A percentile compares a stretch with the other conserved stretches of the same genome.
phyloP scores from a whole-genome alignment of 2,888 invertebrate genomes.

The Plemyria rubiginata region DNA sequence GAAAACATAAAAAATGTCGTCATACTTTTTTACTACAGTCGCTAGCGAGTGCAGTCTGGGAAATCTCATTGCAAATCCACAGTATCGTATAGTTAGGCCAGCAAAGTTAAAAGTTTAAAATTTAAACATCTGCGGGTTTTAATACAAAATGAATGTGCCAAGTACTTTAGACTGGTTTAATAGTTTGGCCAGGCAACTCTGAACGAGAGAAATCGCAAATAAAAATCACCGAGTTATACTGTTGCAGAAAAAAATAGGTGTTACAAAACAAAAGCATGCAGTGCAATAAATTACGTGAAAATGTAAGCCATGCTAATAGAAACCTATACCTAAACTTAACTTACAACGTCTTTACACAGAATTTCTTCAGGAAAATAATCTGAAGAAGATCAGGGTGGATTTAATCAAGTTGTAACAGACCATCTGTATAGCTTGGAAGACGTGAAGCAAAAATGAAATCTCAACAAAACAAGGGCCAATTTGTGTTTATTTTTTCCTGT shows the following conservation, averaged over 20 bases:
- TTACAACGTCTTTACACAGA: neutral
- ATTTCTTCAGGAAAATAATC: neutral
- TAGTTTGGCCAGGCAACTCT: no score
- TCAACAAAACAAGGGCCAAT: slow-evolving; percentile 7
- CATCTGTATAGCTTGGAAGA: slow-evolving; percentile 5
- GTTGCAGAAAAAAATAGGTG: neutral
- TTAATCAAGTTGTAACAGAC: slow-evolving; percentile 9
- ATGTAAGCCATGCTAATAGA: slow-evolving; percentile 24
- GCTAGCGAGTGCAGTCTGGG: no score
- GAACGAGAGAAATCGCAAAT: neutral
- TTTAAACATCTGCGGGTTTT: no score
- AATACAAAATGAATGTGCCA: neutral
- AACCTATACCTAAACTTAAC: neutral
- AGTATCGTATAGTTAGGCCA: no score
- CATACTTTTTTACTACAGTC: no score
- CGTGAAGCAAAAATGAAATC: slow-evolving; percentile 1
- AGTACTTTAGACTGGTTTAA: no score
- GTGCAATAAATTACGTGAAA: slow-evolving; percentile 18
- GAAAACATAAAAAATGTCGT: no score
- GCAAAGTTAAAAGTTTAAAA: no score
- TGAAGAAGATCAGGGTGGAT: neutral
- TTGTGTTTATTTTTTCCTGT: neutral
- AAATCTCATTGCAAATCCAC: no score
- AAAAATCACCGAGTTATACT: slow-evolving; percentile 11
- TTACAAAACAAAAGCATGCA: slow-evolving; percentile 18